Percentiles rank a stretch among this genome's conserved stretches.
Evolutionary conservation across 2,888 invertebrate genomes (phyloP).

Genomic region (Platycheirus albimanus): DNA sequence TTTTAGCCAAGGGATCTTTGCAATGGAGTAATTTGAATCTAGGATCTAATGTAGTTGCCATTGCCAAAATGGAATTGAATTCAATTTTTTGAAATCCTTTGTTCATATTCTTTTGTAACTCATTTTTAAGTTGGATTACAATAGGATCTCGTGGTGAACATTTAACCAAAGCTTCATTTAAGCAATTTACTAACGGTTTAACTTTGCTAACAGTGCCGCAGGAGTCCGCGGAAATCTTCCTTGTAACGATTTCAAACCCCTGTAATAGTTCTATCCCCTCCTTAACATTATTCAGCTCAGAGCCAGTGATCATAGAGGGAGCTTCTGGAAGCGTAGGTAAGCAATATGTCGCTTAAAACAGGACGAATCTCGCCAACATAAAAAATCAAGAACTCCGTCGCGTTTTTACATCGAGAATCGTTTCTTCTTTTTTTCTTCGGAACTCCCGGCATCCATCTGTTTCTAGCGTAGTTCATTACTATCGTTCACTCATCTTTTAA

Average conservation of each 20-base stretch:
- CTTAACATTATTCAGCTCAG: slow-evolving; percentile 74
- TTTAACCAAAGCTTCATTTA: slow-evolving; percentile 75
- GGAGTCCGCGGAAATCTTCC: slow-evolving; percentile 53
- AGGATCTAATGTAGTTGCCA: slow-evolving; percentile 14
- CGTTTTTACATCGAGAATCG: not conserved
- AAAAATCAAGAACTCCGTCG: not conserved
- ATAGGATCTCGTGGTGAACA: slow-evolving; percentile 6
- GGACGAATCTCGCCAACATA: not conserved
- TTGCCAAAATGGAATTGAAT: slow-evolving; percentile 9
- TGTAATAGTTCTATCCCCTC: slow-evolving; percentile 53
- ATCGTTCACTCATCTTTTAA: not conserved
- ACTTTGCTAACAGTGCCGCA: slow-evolving; percentile 19
- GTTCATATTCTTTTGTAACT: slow-evolving; percentile 7
- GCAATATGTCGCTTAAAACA: slow-evolving; percentile 1
- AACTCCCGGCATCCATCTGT: not conserved
- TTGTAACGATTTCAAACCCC: slow-evolving; percentile 76
- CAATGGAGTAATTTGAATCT: slow-evolving; percentile 75
- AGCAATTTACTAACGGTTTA: slow-evolving; percentile 76
- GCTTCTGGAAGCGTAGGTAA: slow-evolving; percentile 1
- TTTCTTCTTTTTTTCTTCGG: not conserved
- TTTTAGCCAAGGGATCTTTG: slow-evolving; percentile 72
- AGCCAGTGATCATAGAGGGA: slow-evolving; percentile 25
- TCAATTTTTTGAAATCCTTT: slow-evolving; percentile 9
- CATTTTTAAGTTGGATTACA: slow-evolving; percentile 11
- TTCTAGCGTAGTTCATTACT: not conserved